Evolutionary conservation across 2,888 invertebrate genomes (phyloP).

Genomic region (Drosophila niveifrons): DNA sequence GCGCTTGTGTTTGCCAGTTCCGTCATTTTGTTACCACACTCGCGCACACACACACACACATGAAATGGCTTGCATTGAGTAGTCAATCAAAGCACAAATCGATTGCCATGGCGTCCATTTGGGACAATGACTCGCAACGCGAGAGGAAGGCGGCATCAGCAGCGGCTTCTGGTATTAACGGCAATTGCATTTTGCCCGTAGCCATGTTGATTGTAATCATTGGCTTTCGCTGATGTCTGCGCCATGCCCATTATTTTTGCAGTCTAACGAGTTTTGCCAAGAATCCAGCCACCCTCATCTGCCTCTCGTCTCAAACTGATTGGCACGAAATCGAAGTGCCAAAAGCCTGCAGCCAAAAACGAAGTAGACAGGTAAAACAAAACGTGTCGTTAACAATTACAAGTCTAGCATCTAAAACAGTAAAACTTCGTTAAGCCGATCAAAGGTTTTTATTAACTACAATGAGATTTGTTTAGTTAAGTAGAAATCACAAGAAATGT

Average conservation of each 20-base stretch:
- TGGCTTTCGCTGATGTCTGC: slow-evolving; percentile 36
- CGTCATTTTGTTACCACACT: slow-evolving; percentile 54
- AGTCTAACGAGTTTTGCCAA: slow-evolving; percentile 44
- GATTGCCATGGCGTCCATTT: slow-evolving; percentile 55
- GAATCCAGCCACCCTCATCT: slow-evolving; percentile 9
- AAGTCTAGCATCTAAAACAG: slow-evolving; percentile 4
- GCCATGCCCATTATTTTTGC: slow-evolving; percentile 41
- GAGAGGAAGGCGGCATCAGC: not conserved
- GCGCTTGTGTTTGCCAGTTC: slow-evolving; percentile 50
- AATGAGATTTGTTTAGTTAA: too few species aligned
- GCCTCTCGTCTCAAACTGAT: slow-evolving; percentile 29
- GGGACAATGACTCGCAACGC: slow-evolving; percentile 46
- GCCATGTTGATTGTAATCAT: slow-evolving; percentile 62
- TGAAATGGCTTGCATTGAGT: slow-evolving; percentile 43
- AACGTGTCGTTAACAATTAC: slow-evolving; percentile 14
- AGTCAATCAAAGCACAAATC: slow-evolving; percentile 72
- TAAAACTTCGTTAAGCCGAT: not conserved
- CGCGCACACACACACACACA: slow-evolving; percentile 11
- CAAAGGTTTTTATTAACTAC: not conserved
- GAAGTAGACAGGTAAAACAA: not conserved
- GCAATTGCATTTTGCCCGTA: slow-evolving; percentile 59
- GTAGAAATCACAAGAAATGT: too few species aligned
- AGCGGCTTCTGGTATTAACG: slow-evolving; percentile 56
- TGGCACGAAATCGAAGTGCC: slow-evolving; percentile 34
- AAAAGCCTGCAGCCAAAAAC: not conserved